phyloP scores from a whole-genome alignment of 2,797 vertebrate species.

The Enteromius fasciolatus region DNA sequence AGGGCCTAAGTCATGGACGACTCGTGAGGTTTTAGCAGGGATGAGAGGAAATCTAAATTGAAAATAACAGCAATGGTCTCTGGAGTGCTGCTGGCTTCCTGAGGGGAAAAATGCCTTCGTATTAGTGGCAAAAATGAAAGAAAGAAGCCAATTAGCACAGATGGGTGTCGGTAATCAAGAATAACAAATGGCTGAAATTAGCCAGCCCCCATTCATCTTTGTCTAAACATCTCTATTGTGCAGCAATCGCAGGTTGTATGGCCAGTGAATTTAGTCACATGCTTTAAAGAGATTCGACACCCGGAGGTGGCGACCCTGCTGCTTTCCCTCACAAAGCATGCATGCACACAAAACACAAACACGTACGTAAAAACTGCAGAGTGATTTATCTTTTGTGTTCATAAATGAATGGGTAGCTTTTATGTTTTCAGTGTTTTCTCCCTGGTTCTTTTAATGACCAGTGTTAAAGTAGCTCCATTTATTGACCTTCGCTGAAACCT shows the following conservation, averaged over 20 bases:
- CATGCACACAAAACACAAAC: constrained; percentile 30
- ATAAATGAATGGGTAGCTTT: constrained; percentile 51
- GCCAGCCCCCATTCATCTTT: constrained; percentile 42
- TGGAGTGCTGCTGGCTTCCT: constrained; percentile 43
- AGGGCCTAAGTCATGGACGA: background rate
- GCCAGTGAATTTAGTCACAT: constrained; percentile 41
- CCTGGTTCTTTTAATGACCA: constrained; percentile 45
- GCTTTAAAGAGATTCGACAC: constrained; percentile 37
- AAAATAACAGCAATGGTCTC: constrained; percentile 44
- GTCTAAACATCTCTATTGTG: constrained; percentile 48
- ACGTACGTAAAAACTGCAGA: background rate
- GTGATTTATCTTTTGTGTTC: constrained; percentile 51
- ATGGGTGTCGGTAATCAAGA: constrained; percentile 57
- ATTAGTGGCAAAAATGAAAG: constrained; percentile 47
- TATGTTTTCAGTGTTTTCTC: constrained; percentile 45
- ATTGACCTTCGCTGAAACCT: constrained; percentile 42
- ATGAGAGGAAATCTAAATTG: constrained; percentile 39
- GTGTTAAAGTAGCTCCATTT: constrained; percentile 38
- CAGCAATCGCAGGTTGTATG: constrained; percentile 21
- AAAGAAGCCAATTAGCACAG: constrained; percentile 55
- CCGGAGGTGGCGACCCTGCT: constrained; percentile 1
- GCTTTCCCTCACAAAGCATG: constrained; percentile 15
- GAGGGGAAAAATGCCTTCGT: constrained; percentile 47
- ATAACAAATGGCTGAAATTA: constrained; percentile 49
- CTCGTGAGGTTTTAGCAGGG: constrained; percentile 28